Evolutionary conservation across 2,888 invertebrate species (phyloP), one percentile per base, ranked within the genome.

Genomic region (Lordiphosa fenestrarum): DNA sequence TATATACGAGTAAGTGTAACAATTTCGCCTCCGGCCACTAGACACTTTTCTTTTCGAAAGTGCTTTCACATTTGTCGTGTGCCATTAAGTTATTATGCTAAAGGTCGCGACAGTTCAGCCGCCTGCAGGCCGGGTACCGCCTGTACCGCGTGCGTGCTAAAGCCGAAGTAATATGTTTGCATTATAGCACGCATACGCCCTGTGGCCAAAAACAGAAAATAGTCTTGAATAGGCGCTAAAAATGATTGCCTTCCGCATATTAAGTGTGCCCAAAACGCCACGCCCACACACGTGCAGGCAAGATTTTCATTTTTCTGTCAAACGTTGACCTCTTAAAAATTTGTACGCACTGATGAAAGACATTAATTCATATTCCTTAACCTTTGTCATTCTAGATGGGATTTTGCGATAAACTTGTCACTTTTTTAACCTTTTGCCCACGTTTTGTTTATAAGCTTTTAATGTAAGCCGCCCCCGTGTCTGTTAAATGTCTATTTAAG

Each of bases 101-200:
- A 56, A 33, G 48, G 30, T 50, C 51, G 33, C 33, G 46, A 12
- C 44, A 5, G 3, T 15, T 23, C 9, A 33, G 25, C 10, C 35
- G 39, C 44, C 38, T 10, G 10, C 33, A 21, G 37, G 21, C 42
- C 12, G 13, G 37, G 10, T 37, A 19, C 2, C 2, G 19, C 19
- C 19, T 41, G 25, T 25, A 38, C 40, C 41, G 25, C 35, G 38
- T 55, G 59, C 48, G 63, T 65, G 68, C 53, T 49, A 42, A 53
- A 59, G 56, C 58, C 61, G 58, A 48, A 59, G 66, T 74, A 64
- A 72, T 68, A 68, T 75, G 70, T 78, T 84, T 75, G 56, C 68
- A 69, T 84, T 83, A 73, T 70, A 62, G 44, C 67, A 74, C 80
- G 66, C 61, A 80, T 78, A 75, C 80, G 80, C 75, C 75, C 68